Percentiles rank a stretch among this genome's conserved stretches.
Evolutionary conservation across 1,140 invertebrate species (phyloP).

Genomic region (Nephotettix cincticeps): DNA sequence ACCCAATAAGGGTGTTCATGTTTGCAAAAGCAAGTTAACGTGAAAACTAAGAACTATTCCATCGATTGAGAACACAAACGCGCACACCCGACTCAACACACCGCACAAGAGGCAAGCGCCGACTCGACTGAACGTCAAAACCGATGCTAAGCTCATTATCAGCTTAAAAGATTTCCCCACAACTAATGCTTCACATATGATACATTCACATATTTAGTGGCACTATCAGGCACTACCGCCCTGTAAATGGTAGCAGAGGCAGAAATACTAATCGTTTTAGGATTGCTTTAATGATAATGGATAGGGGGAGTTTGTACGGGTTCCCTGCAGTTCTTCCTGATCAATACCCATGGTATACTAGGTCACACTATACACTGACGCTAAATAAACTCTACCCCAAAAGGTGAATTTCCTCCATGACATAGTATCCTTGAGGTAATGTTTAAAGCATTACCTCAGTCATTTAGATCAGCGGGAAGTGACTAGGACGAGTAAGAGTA

Average conservation of each 20-base stretch:
- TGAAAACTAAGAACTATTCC: conserved; percentile 15
- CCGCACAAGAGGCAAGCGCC: background rate
- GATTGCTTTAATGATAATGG: conserved; percentile 6
- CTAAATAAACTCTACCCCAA: too few relatives aligned
- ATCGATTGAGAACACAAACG: background rate
- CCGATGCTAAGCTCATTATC: background rate
- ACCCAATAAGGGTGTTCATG: background rate
- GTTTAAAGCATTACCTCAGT: too few relatives aligned
- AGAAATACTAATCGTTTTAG: background rate
- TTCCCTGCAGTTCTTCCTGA: background rate
- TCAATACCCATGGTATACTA: background rate
- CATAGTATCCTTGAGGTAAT: too few relatives aligned
- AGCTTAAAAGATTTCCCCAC: background rate
- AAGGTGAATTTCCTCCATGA: too few relatives aligned
- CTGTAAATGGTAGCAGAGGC: too few relatives aligned
- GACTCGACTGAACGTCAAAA: background rate
- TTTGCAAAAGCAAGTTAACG: background rate
- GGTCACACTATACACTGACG: too few relatives aligned
- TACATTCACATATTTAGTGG: too few relatives aligned
- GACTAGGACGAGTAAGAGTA: too few relatives aligned
- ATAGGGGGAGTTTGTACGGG: background rate
- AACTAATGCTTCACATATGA: too few relatives aligned
- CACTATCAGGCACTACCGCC: too few relatives aligned
- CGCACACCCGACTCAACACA: background rate
- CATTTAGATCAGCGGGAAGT: too few relatives aligned